phyloP scores from a whole-genome alignment of 2,113 vertebrate genomes.

The Periophthalmodon schlosseri region DNA sequence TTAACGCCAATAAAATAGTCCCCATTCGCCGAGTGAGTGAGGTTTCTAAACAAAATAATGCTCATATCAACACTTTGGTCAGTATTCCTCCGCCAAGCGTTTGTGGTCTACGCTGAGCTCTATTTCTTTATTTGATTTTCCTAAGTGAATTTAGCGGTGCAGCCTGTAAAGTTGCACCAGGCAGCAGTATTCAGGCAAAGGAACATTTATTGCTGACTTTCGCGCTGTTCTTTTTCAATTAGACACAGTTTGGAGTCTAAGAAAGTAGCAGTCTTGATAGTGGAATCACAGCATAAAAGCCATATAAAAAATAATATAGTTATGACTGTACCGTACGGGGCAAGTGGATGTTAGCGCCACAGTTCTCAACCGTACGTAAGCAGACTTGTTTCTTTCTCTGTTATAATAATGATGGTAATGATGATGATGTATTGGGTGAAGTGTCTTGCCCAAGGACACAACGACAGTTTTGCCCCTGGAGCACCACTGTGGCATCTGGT shows the following conservation, averaged over 20 bases:
- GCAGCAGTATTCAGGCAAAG: constrained; percentile 42
- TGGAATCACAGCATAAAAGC: too few relatives aligned
- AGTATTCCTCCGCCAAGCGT: constrained; percentile 40
- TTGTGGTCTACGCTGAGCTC: constrained; percentile 57
- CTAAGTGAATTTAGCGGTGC: constrained; percentile 46
- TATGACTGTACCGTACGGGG: too few relatives aligned
- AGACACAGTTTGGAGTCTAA: constrained; percentile 52
- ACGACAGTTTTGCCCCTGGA: too few relatives aligned
- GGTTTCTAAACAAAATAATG: constrained; percentile 61
- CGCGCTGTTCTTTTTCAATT: constrained; percentile 63
- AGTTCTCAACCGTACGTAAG: too few relatives aligned
- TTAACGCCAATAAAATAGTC: constrained; percentile 60
- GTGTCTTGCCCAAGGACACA: too few relatives aligned
- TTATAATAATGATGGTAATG: too few relatives aligned
- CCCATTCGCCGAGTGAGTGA: constrained; percentile 27
- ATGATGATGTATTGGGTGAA: too few relatives aligned
- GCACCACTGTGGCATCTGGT: too few relatives aligned
- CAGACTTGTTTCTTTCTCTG: too few relatives aligned
- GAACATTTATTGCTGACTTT: constrained; percentile 55
- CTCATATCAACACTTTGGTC: constrained; percentile 61
- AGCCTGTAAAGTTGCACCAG: constrained; percentile 28
- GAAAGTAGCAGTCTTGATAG: constrained; percentile 10
- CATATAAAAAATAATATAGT: too few relatives aligned
- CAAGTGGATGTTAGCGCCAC: too few relatives aligned
- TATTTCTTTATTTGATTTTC: constrained; percentile 70